Base-by-base conservation (phyloP, 53 echinoderm and acorn worm species). In the Apostichopus leukothele region DNA sequence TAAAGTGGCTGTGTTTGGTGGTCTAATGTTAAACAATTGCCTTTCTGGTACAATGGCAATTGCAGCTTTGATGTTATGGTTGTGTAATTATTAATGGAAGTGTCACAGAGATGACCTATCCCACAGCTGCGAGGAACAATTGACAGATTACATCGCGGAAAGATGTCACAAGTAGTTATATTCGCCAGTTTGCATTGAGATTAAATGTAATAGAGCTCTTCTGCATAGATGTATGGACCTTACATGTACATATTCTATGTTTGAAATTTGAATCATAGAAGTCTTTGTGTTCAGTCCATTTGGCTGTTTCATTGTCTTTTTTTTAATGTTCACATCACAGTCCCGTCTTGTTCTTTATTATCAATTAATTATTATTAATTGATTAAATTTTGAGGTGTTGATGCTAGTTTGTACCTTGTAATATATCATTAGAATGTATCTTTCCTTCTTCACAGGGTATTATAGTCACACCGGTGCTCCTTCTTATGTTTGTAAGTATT, bases 401-500 rank as follows among this genome's bases (percentile, higher is more conserved):
- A 39, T 39, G 39, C 39, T 39, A 39, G 2, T 39, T 39, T 39
- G 39, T 39, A 57, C 10, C 57, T 57, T 57, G 57, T 7, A 57
- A 10, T 10, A 9, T 57, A 57, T 5, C 57, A 7, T 57, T 7
- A 57, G 7, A 57, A 5, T 57, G 57, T 57, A 57, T 71, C 18
- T 71, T 18, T 19, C 18, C 20, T 71, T 19, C 20, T 76, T 50
- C 87, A 50, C 93, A 93, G 94, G 97, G 97, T 20, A 97, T 97
- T 75, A 79, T 97, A 63, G 93, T 97, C 18, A 97, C 97, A 50
- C 97, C 97, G 23, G 68, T 93, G 18, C 83, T 97, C 78, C 90
- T 97, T 25, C 95, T 97, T 50, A 26, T 95, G 27, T 95, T 95
- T 89, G 97, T 97, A 92, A 97, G 97, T 97, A 94, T 39, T 2